These are phyloP conservation scores for Felis catus DNA, from an alignment of 2,113 vertebrate genomes.

Conservation along the genomic window DNA sequence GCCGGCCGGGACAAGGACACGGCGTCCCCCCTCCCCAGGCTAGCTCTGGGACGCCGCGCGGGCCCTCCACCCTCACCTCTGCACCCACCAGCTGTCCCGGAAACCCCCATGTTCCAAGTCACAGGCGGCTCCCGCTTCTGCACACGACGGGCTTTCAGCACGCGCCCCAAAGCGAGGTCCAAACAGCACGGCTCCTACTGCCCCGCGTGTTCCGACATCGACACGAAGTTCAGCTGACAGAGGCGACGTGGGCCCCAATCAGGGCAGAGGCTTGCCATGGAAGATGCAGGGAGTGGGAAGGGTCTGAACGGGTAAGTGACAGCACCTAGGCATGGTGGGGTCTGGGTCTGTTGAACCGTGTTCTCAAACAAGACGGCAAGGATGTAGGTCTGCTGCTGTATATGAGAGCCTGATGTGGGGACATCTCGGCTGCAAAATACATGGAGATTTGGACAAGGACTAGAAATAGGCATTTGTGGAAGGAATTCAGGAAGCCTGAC, in stretches of 20 bases:
- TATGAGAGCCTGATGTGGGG: not conserved
- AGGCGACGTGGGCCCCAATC: not conserved
- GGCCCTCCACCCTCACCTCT: too few species aligned
- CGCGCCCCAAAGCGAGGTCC: not conserved
- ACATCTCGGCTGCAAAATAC: not conserved
- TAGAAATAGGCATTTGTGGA: not conserved
- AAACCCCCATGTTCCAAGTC: not conserved
- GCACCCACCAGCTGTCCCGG: not conserved
- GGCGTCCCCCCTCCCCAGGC: not conserved
- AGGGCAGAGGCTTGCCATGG: not conserved
- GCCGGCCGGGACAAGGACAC: not conserved
- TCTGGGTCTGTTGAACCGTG: not conserved
- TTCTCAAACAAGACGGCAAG: not conserved
- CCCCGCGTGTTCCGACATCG: not conserved
- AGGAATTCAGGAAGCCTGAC: not conserved
- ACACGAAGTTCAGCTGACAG: not conserved
- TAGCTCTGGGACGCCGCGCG: not conserved
- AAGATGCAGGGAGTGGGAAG: not conserved
- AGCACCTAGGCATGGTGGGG: not conserved
- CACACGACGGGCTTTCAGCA: not conserved
- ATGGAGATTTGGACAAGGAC: not conserved
- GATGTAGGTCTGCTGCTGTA: not conserved
- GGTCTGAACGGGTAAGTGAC: not conserved
- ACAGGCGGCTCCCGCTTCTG: not conserved
- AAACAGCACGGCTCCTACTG: rapidly evolving